A percentile compares a stretch with the other conserved stretches of the same genome.
These are phyloP conservation scores for Priocnemis perturbator DNA, from an alignment of 2,888 invertebrate species.

Conservation along the genomic window DNA sequence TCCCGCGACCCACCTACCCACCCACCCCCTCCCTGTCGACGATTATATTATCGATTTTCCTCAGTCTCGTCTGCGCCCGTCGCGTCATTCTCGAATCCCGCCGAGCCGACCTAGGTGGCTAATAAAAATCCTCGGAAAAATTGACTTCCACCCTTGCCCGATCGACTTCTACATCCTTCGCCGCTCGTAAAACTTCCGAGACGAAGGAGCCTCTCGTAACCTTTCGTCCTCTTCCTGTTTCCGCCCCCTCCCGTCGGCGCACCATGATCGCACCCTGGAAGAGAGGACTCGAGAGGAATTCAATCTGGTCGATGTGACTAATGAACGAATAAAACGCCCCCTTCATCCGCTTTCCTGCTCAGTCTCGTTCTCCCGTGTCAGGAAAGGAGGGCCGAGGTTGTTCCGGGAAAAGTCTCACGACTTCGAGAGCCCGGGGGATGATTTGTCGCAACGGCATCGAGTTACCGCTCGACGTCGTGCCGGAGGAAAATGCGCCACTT, in stretches of 20 bases:
- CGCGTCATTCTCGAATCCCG: conserved; percentile 34
- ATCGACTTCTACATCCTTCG: conserved; percentile 3
- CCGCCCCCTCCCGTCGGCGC: conserved; percentile 21
- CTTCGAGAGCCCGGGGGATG: conserved; percentile 23
- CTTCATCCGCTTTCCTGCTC: conserved; percentile 34
- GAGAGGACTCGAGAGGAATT: conserved; percentile 57
- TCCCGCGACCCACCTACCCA: background rate
- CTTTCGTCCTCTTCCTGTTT: conserved; percentile 9
- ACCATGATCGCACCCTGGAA: conserved; percentile 30
- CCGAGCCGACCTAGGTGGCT: conserved; percentile 22
- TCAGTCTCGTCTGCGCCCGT: conserved; percentile 2
- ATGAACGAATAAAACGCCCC: conserved; percentile 69
- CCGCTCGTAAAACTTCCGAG: conserved; percentile 38
- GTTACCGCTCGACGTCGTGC: too few relatives aligned
- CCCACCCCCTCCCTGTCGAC: background rate
- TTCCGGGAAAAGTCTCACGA: conserved; percentile 16
- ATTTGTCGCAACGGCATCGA: conserved; percentile 27
- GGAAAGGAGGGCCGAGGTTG: conserved; percentile 5
- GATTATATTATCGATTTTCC: background rate
- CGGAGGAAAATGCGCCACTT: too few relatives aligned
- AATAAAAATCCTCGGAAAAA: conserved; percentile 53
- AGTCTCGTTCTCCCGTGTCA: conserved; percentile 21
- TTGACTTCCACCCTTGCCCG: conserved; percentile 41
- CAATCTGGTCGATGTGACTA: conserved; percentile 69
- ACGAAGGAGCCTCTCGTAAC: conserved; percentile 42